phyloP scores from a whole-genome alignment of 2,797 vertebrate genomes.

The Sphaeramia orbicularis region DNA sequence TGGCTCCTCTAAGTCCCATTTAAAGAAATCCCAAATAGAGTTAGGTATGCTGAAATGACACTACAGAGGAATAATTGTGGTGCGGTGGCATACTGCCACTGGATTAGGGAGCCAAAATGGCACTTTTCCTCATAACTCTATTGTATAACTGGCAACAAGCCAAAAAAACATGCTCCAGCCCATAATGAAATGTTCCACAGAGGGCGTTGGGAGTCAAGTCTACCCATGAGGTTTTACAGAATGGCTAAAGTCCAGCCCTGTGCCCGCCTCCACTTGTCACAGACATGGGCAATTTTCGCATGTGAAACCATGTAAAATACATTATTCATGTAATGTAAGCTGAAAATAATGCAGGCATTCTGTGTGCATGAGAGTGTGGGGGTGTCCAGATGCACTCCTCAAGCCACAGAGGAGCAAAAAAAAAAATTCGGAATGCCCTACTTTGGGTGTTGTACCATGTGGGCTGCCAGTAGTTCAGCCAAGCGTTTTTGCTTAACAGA shows the following conservation, averaged over 20 bases:
- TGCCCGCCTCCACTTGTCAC: slow-evolving; percentile 60
- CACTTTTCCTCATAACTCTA: slow-evolving; percentile 59
- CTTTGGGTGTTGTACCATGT: slow-evolving; percentile 49
- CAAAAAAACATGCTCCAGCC: slow-evolving; percentile 37
- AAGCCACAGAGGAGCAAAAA: slow-evolving; percentile 56
- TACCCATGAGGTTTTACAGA: slow-evolving; percentile 58
- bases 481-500: slow-evolving; percentile 62
- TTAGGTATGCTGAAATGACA: slow-evolving; percentile 52
- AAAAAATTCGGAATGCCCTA: slow-evolving; percentile 66
- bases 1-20: slow-evolving; percentile 22
- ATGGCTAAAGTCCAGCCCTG: slow-evolving; percentile 53
- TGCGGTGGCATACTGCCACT: slow-evolving; percentile 41
- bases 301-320: slow-evolving; percentile 62
- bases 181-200: slow-evolving; percentile 48
- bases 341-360: slow-evolving; percentile 65
- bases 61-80: slow-evolving; percentile 54
- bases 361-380: slow-evolving; percentile 38
- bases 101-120: slow-evolving; percentile 52
- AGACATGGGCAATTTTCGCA: slow-evolving; percentile 66
- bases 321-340: slow-evolving; percentile 64
- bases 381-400: slow-evolving; percentile 61
- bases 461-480: slow-evolving; percentile 48
- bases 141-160: slow-evolving; percentile 62
- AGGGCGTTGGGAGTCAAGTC: slow-evolving; percentile 51
- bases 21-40: slow-evolving; percentile 40